A percentile compares a stretch with the other conserved stretches of the same genome.
Evolutionary conservation across 2,888 invertebrate species (phyloP).

Genomic region (Melanotus villosus): DNA sequence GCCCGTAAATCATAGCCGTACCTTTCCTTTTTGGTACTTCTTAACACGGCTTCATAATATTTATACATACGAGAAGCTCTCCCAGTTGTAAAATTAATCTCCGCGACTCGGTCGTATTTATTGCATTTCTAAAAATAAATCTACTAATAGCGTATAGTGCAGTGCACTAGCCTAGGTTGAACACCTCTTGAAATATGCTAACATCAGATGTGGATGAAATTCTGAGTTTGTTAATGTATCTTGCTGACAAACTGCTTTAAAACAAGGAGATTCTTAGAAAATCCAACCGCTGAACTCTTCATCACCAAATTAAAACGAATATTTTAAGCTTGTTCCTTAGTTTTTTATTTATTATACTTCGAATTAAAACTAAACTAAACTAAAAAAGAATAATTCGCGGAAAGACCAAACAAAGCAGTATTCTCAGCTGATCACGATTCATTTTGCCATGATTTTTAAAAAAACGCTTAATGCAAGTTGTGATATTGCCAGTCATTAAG

Average conservation of each 20-base stretch:
- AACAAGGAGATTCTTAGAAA: constrained; percentile 8
- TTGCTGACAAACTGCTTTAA: constrained; percentile 38
- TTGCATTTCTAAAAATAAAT: constrained; percentile 42
- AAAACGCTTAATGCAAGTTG: too few relatives aligned
- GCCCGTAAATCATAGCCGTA: too few relatives aligned
- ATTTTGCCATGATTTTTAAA: too few relatives aligned
- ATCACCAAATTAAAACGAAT: not conserved
- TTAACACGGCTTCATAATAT: constrained; percentile 9
- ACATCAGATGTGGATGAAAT: constrained; percentile 26
- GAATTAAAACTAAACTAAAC: too few relatives aligned
- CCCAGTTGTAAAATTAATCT: constrained; percentile 25
- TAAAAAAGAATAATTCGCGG: too few relatives aligned
- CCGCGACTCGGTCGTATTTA: constrained; percentile 20
- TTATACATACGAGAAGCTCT: constrained; percentile 4
- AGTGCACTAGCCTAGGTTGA: constrained; percentile 39
- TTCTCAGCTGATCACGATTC: too few relatives aligned
- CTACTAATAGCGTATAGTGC: constrained; percentile 36
- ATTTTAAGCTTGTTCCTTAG: not conserved
- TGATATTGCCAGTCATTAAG: too few relatives aligned
- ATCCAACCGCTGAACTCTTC: not conserved
- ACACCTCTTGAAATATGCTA: constrained; percentile 38
- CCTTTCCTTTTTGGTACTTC: too few relatives aligned
- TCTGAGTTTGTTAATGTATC: constrained; percentile 28
- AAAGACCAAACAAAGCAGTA: too few relatives aligned
- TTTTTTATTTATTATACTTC: too few relatives aligned